Evolutionary conservation across 2,797 vertebrate species (phyloP).

Genomic region (Ispidina lecontei): DNA sequence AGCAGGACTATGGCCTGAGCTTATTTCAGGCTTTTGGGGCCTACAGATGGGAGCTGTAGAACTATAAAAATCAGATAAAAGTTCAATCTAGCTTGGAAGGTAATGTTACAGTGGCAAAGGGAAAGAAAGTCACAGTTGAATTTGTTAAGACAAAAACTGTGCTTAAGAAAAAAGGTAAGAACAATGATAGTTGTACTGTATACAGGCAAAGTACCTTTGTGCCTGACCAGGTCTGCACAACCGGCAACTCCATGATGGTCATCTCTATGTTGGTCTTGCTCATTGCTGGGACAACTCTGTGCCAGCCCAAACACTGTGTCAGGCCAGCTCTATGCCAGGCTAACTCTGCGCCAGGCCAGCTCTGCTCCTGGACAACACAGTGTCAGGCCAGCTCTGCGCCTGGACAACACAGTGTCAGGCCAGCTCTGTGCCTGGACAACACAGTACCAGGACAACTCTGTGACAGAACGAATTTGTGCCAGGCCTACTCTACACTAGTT

Average conservation of each 20-base stretch:
- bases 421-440: too few species aligned
- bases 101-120: accelerated
- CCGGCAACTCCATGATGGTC: background rate
- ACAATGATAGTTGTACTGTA: background rate
- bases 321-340: background rate
- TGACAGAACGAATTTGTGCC: background rate
- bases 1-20: background rate
- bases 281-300: background rate
- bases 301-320: background rate
- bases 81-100: background rate
- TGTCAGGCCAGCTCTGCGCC: background rate
- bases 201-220: background rate
- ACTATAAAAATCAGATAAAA: background rate
- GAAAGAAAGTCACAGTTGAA: background rate
- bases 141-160: background rate
- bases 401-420: too few species aligned
- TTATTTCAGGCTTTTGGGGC: background rate
- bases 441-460: too few species aligned
- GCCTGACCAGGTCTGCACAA: background rate
- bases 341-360: background rate
- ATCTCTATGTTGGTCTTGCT: background rate
- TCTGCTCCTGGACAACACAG: too few species aligned
- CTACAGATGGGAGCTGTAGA: background rate
- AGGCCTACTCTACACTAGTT: background rate
- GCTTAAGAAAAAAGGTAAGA: background rate